A percentile compares a stretch with the other conserved stretches of the same genome.
Evolutionary conservation across 2,888 invertebrate species (phyloP).

Genomic region (Pandemis heparana): DNA sequence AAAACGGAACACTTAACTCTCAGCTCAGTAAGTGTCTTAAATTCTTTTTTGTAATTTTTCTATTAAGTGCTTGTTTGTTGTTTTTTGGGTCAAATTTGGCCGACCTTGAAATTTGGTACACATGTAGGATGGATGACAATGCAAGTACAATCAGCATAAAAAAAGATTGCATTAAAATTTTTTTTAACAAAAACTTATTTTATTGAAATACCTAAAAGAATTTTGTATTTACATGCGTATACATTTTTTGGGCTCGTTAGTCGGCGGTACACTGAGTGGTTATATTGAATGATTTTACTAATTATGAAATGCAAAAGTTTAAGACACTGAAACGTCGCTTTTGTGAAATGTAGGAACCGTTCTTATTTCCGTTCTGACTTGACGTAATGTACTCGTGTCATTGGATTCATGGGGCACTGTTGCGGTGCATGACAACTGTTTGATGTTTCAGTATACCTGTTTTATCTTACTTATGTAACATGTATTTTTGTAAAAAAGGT

Average conservation of each 20-base stretch:
- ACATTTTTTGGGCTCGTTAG: not conserved
- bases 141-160: too few species aligned
- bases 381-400: not conserved
- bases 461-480: conserved; percentile 24
- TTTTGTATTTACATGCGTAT: not conserved
- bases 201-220: not conserved
- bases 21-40: too few species aligned
- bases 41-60: too few species aligned
- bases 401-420: not conserved
- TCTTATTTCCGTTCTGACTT: not conserved
- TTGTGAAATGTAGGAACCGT: not conserved
- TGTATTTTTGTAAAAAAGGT: conserved; percentile 26
- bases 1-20: too few species aligned
- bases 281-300: not conserved
- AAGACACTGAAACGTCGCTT: not conserved
- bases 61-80: too few species aligned
- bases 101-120: too few species aligned
- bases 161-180: too few species aligned
- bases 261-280: not conserved
- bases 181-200: too few species aligned
- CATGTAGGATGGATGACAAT: too few species aligned
- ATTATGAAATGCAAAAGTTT: not conserved
- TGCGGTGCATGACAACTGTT: not conserved
- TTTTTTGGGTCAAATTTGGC: too few species aligned
- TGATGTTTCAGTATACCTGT: conserved; percentile 11